Conservation (phyloP, 2,797 vertebrate species). For the Adrianichthys oophorus region DNA sequence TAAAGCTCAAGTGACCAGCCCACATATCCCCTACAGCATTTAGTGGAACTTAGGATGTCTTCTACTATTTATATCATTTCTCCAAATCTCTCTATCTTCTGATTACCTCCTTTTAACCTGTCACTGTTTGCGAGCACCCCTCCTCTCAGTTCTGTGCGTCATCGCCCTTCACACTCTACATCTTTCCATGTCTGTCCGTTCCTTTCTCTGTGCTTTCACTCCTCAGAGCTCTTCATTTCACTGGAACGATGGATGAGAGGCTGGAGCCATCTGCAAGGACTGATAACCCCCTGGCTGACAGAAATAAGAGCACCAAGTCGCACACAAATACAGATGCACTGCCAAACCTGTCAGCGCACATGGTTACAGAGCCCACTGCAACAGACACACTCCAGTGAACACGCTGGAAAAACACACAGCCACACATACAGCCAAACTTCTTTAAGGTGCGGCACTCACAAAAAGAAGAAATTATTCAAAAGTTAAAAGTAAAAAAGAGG, state of each 20-base stretch:
- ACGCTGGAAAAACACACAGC: neutral
- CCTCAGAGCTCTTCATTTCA: slow-evolving; percentile 70
- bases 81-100: slow-evolving; percentile 34
- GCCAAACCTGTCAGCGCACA: slow-evolving; percentile 37
- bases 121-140: neutral
- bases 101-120: slow-evolving; percentile 23
- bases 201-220: slow-evolving; percentile 60
- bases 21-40: slow-evolving; percentile 7
- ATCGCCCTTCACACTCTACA: slow-evolving; percentile 23
- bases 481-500: too few relatives aligned
- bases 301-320: slow-evolving; percentile 4
- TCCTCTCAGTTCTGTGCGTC: slow-evolving; percentile 5
- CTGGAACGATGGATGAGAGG: slow-evolving; percentile 67
- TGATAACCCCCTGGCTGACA: slow-evolving; percentile 56
- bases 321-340: slow-evolving; percentile 41
- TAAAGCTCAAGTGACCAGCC: slow-evolving; percentile 5
- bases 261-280: slow-evolving; percentile 68
- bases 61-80: slow-evolving; percentile 8
- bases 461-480: too few relatives aligned
- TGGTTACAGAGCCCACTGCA: slow-evolving; percentile 1
- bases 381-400: slow-evolving; percentile 10
- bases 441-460: too few relatives aligned
- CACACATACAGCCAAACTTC: too few relatives aligned
- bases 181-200: slow-evolving; percentile 38
- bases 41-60: slow-evolving; percentile 25